Conservation (phyloP, 2,888 invertebrate genomes). For the Lasioglossum figueresi region DNA sequence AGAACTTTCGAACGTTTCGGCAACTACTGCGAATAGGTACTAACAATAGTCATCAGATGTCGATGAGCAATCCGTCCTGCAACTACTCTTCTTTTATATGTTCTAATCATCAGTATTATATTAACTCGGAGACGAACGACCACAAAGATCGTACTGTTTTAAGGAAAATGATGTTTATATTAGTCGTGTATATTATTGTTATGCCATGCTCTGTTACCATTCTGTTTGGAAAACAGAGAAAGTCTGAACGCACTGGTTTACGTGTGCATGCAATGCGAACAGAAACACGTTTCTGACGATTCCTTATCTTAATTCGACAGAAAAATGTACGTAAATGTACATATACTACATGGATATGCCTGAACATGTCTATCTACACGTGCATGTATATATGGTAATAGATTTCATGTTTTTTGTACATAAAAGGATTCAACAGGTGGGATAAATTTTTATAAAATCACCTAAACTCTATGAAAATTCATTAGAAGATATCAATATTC, state of each 20-base stretch:
- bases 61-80: slow-evolving; percentile 35
- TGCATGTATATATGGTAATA: neutral
- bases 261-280: neutral
- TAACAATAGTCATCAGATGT: slow-evolving; percentile 48
- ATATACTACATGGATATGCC: neutral
- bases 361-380: neutral
- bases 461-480: neutral
- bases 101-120: slow-evolving; percentile 61
- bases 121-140: slow-evolving; percentile 18
- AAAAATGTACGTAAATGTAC: slow-evolving; percentile 1
- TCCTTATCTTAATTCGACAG: neutral
- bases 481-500: neutral
- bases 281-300: neutral
- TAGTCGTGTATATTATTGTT: slow-evolving; percentile 23
- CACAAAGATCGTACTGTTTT: slow-evolving; percentile 38
- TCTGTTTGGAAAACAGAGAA: slow-evolving; percentile 5
- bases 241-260: neutral
- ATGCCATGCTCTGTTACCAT: slow-evolving; percentile 5
- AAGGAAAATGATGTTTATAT: slow-evolving; percentile 22
- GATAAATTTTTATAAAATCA: neutral
- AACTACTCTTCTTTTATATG: slow-evolving; percentile 32
- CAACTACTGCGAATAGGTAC: slow-evolving; percentile 64
- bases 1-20: slow-evolving; percentile 71
- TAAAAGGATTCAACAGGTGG: neutral
- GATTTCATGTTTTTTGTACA: slow-evolving; percentile 7